phyloP scores from a whole-genome alignment of 2,888 invertebrate species.

The Drosophila silvestris region DNA sequence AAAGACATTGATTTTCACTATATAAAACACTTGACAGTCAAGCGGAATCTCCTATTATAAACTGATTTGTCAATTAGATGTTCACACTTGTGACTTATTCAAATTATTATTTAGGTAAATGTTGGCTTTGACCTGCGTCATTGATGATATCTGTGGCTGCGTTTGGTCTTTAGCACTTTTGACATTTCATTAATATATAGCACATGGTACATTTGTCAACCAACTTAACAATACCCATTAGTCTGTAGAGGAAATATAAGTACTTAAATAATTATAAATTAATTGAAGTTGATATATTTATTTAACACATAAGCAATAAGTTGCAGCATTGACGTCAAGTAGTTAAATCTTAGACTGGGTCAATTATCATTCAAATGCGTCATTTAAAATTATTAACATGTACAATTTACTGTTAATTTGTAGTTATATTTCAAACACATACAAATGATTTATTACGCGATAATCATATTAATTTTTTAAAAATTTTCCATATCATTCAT shows the following conservation, averaged over 20 bases:
- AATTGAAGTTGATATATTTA: neutral
- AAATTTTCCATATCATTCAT: neutral
- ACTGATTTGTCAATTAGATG: neutral
- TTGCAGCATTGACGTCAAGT: neutral
- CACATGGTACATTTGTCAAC: neutral
- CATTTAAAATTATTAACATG: neutral
- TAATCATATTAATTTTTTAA: neutral
- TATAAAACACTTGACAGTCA: neutral
- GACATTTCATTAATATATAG: neutral
- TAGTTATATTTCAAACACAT: neutral
- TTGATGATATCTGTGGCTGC: neutral
- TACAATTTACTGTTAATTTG: neutral
- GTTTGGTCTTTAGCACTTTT: neutral
- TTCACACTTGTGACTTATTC: neutral
- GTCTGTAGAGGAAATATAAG: neutral
- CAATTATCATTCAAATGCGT: conserved; percentile 17
- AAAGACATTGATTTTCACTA: neutral
- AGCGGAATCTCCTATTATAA: neutral
- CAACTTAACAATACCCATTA: neutral
- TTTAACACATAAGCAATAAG: neutral
- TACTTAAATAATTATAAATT: conserved; percentile 8
- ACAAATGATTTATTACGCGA: neutral
- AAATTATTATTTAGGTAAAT: neutral
- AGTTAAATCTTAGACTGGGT: neutral
- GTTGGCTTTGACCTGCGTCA: neutral